Conservation (phyloP, 2,113 vertebrate species). For the Saguinus midas region DNA sequence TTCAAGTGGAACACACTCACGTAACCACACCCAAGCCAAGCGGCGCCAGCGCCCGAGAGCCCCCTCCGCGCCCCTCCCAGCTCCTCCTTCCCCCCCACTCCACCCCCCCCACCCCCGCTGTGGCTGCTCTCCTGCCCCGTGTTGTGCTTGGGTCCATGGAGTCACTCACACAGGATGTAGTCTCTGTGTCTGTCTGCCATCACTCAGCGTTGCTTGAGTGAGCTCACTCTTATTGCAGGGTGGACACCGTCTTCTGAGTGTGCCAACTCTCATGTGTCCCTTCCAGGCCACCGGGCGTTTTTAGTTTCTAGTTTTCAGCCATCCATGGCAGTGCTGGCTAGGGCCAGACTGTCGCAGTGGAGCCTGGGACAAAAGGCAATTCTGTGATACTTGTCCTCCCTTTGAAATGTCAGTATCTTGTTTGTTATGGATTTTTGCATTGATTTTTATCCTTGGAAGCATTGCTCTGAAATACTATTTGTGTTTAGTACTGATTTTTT, state of each 20-base stretch:
- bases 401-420: background rate
- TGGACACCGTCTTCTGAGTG: background rate
- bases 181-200: background rate
- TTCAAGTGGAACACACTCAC: rapidly evolving
- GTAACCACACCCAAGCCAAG: background rate
- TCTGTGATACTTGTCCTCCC: background rate
- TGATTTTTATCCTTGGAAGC: background rate
- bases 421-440: background rate
- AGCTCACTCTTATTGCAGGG: background rate
- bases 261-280: background rate
- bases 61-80: background rate
- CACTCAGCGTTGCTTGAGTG: rapidly evolving
- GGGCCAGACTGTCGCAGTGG: background rate
- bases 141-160: background rate
- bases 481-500: background rate
- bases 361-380: background rate
- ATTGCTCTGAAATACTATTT: background rate
- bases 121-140: rapidly evolving
- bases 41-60: background rate
- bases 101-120: rapidly evolving
- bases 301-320: too few species aligned
- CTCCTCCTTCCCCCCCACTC: background rate
- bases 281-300: background rate
- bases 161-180: rapidly evolving
- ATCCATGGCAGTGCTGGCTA: background rate